Evolutionary conservation across 2,113 vertebrate genomes (phyloP), one percentile per base, ranked within the genome.

Genomic region (Passer montanus): DNA sequence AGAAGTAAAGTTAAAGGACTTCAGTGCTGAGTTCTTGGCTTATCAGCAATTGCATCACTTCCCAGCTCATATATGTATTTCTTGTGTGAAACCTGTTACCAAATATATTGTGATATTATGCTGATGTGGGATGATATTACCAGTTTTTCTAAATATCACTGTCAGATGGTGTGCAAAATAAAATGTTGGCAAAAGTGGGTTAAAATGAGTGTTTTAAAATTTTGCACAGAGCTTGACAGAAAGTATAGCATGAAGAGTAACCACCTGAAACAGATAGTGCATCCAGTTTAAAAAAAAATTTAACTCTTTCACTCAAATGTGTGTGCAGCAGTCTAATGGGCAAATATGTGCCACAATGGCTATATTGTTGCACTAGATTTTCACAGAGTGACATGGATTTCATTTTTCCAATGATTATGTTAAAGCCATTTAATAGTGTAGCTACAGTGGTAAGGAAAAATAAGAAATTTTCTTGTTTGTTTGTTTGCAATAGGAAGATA

Each of bases 311-410:
- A 3, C 66, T 77, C 53, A 81, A 24, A 49, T 46, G 14, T 9
- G 5, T 0, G 1, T 49, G 11, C 35, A 26, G 41, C 13, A 66
- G 14, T 50, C 10, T 21, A 37, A 2, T 37, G 30, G 26, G 7
- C 10, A 87, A 60, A 56, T 46, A 37, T 30, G 24, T 55, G 15
- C 13, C 13, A 43, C 11, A 5, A 3, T 55, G 17, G 3, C 31
- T 76, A 5, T 59, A 28, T 19, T 68, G 13, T 41, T 75, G 8
- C 15, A 23, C 33, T 63, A 27, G 24, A 69, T 85, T 52, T 73
- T 87, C 68, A 41, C 9, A 30, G 21, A 41, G 8, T 33, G 7
- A 21, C 11, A 37, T 35, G 46, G 35, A 41, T 55, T 60, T 50
- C 1, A 15, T 46, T 88, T 77, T 86, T 69, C 9, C 21, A 8